These are phyloP conservation scores for Eurosta solidaginis DNA, from an alignment of 1,140 invertebrate genomes.

Conservation along the genomic window DNA sequence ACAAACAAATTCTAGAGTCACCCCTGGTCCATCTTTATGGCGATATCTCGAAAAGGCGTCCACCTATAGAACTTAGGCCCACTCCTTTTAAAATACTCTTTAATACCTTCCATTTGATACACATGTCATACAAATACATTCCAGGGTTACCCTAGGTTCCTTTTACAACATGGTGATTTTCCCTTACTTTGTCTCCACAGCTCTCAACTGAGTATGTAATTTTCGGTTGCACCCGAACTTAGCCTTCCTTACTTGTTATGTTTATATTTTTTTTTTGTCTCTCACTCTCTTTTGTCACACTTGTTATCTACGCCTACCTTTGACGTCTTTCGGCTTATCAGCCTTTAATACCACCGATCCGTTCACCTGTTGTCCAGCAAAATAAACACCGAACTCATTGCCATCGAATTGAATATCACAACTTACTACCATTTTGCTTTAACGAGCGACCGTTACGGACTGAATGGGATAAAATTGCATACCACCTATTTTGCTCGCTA, in stretches of 20 bases:
- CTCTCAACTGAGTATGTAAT: too few species aligned
- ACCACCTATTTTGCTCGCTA: not conserved
- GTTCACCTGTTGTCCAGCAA: constrained; percentile 62
- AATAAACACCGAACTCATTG: constrained; percentile 61
- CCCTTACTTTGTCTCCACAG: too few species aligned
- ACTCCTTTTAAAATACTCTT: too few species aligned
- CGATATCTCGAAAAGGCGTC: too few species aligned
- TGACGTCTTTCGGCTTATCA: constrained; percentile 62
- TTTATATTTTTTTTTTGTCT: not conserved
- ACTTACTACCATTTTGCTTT: constrained; percentile 50
- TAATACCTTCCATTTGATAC: too few species aligned
- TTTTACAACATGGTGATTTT: too few species aligned
- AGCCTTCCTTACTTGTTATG: not conserved
- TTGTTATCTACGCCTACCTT: constrained; percentile 51
- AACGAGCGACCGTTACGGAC: not conserved
- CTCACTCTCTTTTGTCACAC: not conserved
- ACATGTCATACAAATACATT: too few species aligned
- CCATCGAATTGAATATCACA: constrained; percentile 60
- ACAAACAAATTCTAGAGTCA: too few species aligned
- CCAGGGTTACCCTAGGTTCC: too few species aligned
- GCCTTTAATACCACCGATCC: constrained; percentile 60
- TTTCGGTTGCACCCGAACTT: not conserved
- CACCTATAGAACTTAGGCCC: too few species aligned
- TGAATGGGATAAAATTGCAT: not conserved
- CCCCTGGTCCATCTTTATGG: too few species aligned